Evolutionary conservation across 2,113 vertebrate genomes (phyloP).

Genomic region (Fregata magnificens): DNA sequence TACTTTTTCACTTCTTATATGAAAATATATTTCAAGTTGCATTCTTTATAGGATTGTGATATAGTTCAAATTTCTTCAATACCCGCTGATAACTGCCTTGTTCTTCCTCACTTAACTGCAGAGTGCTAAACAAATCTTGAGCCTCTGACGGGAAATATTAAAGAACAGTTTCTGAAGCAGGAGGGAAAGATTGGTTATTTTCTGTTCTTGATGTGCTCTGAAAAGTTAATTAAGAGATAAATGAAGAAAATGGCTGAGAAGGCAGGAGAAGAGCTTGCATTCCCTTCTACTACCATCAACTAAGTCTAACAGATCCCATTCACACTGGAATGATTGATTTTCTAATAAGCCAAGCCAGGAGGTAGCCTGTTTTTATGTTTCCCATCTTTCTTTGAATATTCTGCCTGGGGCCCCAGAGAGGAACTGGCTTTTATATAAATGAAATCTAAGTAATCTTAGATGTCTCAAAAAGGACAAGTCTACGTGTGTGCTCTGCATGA

Average conservation of each 20-base stretch:
- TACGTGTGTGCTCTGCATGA: neutral
- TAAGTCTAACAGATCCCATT: neutral
- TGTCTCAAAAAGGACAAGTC: neutral
- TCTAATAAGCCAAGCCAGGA: neutral
- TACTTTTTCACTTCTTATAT: neutral
- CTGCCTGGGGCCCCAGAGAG: neutral
- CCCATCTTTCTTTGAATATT: slow-evolving; percentile 16
- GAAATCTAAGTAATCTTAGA: neutral
- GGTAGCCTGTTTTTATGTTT: neutral
- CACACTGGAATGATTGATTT: slow-evolving; percentile 1
- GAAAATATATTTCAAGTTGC: neutral
- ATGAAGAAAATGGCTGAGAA: neutral
- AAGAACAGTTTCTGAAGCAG: neutral
- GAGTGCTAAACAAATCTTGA: neutral
- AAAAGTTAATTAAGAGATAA: slow-evolving; percentile 5
- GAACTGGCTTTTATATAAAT: neutral
- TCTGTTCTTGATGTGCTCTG: neutral
- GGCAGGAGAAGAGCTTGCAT: neutral
- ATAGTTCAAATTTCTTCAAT: neutral
- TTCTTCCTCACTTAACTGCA: neutral
- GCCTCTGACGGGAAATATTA: neutral
- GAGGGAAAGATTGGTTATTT: neutral
- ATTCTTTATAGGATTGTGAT: neutral
- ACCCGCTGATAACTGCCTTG: neutral
- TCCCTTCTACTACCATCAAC: neutral